Percentiles rank a stretch among this genome's conserved stretches.
These are phyloP conservation scores for Rhombomys opimus DNA, from an alignment of 2,113 vertebrate genomes.

Conservation along the genomic window DNA sequence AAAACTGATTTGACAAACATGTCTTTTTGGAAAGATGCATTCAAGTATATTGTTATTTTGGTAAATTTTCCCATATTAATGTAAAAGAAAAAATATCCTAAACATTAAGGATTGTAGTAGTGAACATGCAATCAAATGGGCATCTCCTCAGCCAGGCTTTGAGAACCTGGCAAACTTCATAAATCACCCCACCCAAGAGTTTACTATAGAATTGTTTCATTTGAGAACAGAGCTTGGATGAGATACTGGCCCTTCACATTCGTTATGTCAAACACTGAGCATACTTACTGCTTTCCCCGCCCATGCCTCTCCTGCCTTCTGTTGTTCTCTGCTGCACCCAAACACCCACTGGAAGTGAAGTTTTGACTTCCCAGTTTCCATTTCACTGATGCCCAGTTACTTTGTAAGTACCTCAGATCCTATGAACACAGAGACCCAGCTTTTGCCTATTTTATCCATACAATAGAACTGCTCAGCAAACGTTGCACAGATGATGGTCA, in stretches of 20 bases:
- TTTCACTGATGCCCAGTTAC: not conserved
- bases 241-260: not conserved
- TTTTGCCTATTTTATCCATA: not conserved
- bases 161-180: not conserved
- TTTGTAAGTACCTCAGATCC: not conserved
- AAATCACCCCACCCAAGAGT: not conserved
- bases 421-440: not conserved
- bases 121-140: not conserved
- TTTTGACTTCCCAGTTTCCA: not conserved
- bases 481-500: not conserved
- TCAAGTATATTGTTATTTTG: not conserved
- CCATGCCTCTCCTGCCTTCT: not conserved
- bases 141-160: not conserved
- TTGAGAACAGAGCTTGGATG: conserved; percentile 23
- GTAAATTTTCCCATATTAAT: conserved; percentile 6
- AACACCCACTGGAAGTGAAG: not conserved
- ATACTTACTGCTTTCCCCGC: not conserved
- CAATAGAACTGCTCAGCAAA: not conserved
- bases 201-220: conserved; percentile 1
- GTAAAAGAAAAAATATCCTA: not conserved
- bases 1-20: conserved; percentile 32
- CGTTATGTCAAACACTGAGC: not conserved
- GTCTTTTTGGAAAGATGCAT: not conserved
- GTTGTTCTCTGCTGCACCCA: not conserved
- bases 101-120: not conserved